Evolutionary conservation across 2,113 vertebrate genomes (phyloP).

Genomic region (Spermophilus dauricus): DNA sequence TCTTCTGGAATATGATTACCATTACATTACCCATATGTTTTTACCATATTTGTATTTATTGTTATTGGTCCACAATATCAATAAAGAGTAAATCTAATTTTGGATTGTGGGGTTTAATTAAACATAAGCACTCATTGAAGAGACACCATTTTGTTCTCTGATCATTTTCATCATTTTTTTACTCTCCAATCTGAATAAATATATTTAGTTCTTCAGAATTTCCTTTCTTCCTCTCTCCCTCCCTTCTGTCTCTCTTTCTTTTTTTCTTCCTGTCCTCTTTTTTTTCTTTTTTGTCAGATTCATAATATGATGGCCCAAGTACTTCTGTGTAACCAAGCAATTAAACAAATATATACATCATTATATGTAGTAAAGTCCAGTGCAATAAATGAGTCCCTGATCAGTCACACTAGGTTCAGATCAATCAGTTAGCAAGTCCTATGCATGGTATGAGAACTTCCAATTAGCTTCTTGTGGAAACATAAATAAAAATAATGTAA

Average conservation of each 20-base stretch:
- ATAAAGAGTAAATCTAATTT: not conserved
- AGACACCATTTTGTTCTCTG: not conserved
- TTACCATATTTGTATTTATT: too few relatives aligned
- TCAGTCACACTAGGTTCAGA: not conserved
- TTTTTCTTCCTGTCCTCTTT: too few relatives aligned
- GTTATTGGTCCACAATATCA: not conserved
- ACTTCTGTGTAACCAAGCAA: not conserved
- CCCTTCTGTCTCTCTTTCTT: too few relatives aligned
- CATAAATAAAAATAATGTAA: not conserved
- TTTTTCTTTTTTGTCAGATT: too few relatives aligned
- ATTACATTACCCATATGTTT: too few relatives aligned
- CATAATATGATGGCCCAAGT: not conserved
- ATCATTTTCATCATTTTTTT: constrained; percentile 8
- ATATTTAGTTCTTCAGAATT: not conserved
- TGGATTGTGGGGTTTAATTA: not conserved
- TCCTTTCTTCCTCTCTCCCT: not conserved
- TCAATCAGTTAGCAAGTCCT: not conserved
- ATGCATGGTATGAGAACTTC: not conserved
- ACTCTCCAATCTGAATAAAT: not conserved
- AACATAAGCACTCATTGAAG: too few relatives aligned
- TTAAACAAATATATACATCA: not conserved
- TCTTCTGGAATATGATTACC: not conserved
- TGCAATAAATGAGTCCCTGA: not conserved
- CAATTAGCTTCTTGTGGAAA: not conserved
- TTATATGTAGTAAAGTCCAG: not conserved